Evolutionary conservation across 2,797 vertebrate species (phyloP).

Genomic region (Threskiornis aethiopicus): DNA sequence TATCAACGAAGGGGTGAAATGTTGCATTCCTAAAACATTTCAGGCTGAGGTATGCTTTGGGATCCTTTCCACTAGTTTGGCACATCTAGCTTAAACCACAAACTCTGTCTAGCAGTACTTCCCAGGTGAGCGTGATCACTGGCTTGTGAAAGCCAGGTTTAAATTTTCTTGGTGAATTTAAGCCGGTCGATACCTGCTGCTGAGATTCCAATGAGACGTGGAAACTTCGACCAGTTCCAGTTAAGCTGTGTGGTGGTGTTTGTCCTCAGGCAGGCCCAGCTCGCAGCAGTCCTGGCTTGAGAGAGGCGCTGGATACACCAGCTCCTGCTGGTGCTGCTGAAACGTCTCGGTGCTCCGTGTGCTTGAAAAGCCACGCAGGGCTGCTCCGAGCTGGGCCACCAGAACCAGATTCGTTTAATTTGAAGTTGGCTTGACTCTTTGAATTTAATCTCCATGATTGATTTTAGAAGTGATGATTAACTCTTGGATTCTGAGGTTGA

Average conservation of each 20-base stretch:
- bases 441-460: fast-evolving
- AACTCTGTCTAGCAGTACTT: neutral
- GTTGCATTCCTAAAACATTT: neutral
- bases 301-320: neutral
- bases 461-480: neutral
- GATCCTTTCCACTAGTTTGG: neutral
- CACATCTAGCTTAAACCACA: neutral
- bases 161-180: neutral
- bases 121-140: neutral
- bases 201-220: neutral
- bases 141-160: neutral
- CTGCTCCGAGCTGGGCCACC: neutral
- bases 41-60: neutral
- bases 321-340: neutral
- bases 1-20: neutral
- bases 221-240: neutral
- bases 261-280: neutral
- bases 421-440: neutral
- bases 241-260: neutral
- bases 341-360: fast-evolving
- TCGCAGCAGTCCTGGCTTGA: neutral
- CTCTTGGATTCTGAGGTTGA: neutral
- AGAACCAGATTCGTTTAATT: neutral
- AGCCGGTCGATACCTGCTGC: neutral
- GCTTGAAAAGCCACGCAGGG: neutral